Evolutionary conservation across 2,113 vertebrate genomes (phyloP), one percentile per base, ranked within the genome.

Genomic region (Colaptes auratus): DNA sequence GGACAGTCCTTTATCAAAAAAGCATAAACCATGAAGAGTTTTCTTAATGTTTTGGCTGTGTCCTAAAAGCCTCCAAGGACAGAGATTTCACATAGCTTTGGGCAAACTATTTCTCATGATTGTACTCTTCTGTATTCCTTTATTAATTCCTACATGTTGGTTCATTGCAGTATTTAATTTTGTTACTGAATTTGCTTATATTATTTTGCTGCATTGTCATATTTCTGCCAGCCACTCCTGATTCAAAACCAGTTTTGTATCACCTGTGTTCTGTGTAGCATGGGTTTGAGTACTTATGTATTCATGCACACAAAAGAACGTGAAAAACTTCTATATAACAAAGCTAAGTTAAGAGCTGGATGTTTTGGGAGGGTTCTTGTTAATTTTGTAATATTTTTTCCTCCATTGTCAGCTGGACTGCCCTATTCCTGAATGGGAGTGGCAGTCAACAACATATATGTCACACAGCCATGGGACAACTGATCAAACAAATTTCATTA

Each of bases 61-160:
- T 15, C 76, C 67, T 25, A 79, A 55, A 92, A 58, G 2, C 48
- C 25, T 53, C 25, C 27, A 24, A 63, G 35, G 56, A 10, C 35
- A 63, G 63, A 61, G 53, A 39, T 55, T 72, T 61, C 63, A 31
- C 23, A 4, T 30, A 24, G 19, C 48, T 28, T 44, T 19, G 16
- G n/a, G 4, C 28, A 79, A 20, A 10, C 24, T 33, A 10, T 78
- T 36, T 12, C 58, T 59, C 30, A n/a, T 59, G 30, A 19, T 24
- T 92, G 28, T 25, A 15, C 20, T 86, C 8, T 1, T n/a, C 0
- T 15, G 8, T 14, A 15, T 1, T 30, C 1, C 18, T 39, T n/a
- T 46, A 10, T 53, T 25, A 50, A 82, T 59, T 63, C 52, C 21
- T 58, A 16, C 12, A 3, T 20, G 3, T 16, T 10, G 9, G 6